Evolutionary conservation across 2,797 vertebrate genomes (phyloP).

Genomic region (Myotis vivesi): DNA sequence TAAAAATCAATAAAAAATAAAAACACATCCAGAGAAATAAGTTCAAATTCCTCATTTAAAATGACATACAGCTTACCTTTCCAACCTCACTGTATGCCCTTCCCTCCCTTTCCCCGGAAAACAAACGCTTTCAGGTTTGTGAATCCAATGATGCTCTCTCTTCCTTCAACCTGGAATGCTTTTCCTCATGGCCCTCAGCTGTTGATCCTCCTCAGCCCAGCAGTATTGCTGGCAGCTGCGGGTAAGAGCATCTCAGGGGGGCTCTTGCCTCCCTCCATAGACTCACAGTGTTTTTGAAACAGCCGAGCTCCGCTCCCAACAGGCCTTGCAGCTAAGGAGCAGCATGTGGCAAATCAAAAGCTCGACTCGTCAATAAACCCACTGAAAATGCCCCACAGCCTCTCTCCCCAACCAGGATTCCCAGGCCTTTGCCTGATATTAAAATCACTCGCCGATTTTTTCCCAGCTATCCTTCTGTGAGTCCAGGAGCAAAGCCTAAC

Average conservation of each 20-base stretch:
- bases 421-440: background rate
- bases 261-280: background rate
- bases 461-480: background rate
- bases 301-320: background rate
- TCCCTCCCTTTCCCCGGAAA: background rate
- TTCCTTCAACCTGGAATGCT: background rate
- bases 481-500: background rate
- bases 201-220: background rate
- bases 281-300: background rate
- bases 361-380: background rate
- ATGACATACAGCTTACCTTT: background rate
- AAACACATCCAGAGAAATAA: background rate
- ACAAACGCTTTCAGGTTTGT: background rate
- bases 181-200: background rate
- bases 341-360: background rate
- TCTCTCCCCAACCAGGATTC: background rate
- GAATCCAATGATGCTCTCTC: background rate
- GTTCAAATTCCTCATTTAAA: background rate
- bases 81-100: background rate
- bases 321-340: background rate
- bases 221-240: background rate
- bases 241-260: background rate
- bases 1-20: background rate
- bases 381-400: background rate
- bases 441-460: background rate